Evolutionary conservation across 1,140 invertebrate genomes (phyloP).

Genomic region (Lanistes nyassanus): DNA sequence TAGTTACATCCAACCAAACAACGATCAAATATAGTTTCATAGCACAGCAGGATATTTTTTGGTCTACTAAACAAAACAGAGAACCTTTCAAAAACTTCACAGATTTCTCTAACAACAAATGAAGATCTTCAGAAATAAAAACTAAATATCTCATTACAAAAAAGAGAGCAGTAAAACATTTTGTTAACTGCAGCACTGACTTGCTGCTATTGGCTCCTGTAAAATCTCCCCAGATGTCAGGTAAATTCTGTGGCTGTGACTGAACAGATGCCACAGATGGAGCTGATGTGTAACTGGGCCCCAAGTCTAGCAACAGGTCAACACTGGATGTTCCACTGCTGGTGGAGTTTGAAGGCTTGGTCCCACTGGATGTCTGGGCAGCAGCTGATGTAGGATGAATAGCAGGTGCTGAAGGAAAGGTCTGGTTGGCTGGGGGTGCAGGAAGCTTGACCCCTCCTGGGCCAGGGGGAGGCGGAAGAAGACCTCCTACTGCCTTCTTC

Average conservation of each 20-base stretch:
- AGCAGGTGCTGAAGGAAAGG: slow-evolving; percentile 7
- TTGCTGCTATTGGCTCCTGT: slow-evolving; percentile 35
- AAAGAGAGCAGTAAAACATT: too few relatives aligned
- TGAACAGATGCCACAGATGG: slow-evolving; percentile 25
- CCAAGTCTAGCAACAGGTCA: slow-evolving; percentile 54
- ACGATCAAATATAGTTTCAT: too few relatives aligned
- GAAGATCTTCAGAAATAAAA: too few relatives aligned
- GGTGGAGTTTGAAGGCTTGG: not conserved
- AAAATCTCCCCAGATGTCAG: slow-evolving; percentile 59
- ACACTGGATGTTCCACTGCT: slow-evolving; percentile 24
- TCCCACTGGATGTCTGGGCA: not conserved
- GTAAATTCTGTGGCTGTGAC: slow-evolving; percentile 25
- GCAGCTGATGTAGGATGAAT: slow-evolving; percentile 9
- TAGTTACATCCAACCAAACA: too few relatives aligned
- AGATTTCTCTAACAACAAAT: too few relatives aligned
- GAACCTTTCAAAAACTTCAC: too few relatives aligned
- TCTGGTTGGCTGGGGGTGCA: slow-evolving; percentile 71
- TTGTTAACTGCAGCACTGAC: too few relatives aligned
- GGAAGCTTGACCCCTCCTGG: slow-evolving; percentile 79
- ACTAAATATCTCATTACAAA: too few relatives aligned
- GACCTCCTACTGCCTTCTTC: slow-evolving; percentile 68
- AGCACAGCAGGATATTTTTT: too few relatives aligned
- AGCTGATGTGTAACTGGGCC: slow-evolving; percentile 23
- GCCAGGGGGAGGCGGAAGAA: slow-evolving; percentile 77
- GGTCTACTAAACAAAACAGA: too few relatives aligned